A percentile compares a stretch with the other conserved stretches of the same genome.
Conservation (phyloP, 2,113 vertebrate species). For the Ammodytes marinus region DNA sequence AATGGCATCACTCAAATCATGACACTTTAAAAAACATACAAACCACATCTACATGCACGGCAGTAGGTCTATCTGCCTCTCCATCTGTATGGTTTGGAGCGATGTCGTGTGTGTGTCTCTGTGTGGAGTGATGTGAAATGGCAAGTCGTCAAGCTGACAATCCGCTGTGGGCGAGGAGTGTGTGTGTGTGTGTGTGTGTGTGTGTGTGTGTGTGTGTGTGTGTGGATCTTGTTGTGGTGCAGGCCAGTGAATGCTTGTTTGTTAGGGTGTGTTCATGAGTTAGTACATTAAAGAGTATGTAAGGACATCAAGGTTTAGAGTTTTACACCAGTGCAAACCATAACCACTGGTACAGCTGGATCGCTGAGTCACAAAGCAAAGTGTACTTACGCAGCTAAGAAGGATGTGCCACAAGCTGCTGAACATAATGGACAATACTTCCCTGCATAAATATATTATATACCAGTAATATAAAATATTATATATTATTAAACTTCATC, state of each 20-base stretch:
- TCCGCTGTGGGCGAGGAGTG: slow-evolving; percentile 68
- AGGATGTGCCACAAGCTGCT: no score
- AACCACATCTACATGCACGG: slow-evolving; percentile 59
- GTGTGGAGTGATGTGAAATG: slow-evolving; percentile 74
- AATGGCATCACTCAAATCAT: slow-evolving; percentile 65
- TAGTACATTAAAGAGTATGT: slow-evolving; percentile 29
- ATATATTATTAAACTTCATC: no score
- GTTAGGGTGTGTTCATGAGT: background rate
- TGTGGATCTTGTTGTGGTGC: slow-evolving; percentile 15
- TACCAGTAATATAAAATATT: no score
- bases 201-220: slow-evolving; percentile 6
- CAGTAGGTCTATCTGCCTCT: slow-evolving; percentile 58
- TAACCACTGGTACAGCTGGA: slow-evolving; percentile 46
- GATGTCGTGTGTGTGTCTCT: slow-evolving; percentile 70
- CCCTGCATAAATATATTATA: no score
- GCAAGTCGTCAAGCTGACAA: slow-evolving; percentile 72
- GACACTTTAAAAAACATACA: slow-evolving; percentile 45
- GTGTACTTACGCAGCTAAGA: slow-evolving; percentile 31
- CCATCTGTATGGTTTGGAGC: slow-evolving; percentile 77
- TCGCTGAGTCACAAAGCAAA: background rate
- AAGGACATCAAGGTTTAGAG: slow-evolving; percentile 34
- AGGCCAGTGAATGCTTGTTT: slow-evolving; percentile 23
- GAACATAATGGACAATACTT: no score
- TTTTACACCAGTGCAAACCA: slow-evolving; percentile 37
- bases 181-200: slow-evolving; percentile 42